A percentile compares a stretch with the other conserved stretches of the same genome.
phyloP scores from a whole-genome alignment of 1,140 invertebrate genomes.

The Heliconius nattereri region DNA sequence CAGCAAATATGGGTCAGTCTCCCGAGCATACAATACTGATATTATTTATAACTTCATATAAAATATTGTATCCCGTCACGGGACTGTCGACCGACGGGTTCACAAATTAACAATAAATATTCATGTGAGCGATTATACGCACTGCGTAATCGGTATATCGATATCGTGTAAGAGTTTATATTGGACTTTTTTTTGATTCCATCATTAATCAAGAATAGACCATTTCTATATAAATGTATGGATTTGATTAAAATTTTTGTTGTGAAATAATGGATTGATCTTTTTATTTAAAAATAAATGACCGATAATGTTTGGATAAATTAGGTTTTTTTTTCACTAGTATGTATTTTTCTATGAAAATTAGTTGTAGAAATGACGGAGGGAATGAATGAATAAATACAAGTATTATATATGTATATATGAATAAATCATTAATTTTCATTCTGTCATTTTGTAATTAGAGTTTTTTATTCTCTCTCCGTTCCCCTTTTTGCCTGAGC shows the following conservation, averaged over 20 bases:
- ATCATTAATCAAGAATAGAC: background rate
- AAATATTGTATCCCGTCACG: conserved; percentile 63
- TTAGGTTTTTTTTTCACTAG: no score
- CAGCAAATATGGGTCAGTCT: conserved; percentile 15
- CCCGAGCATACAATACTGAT: conserved; percentile 33
- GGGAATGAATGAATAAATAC: no score
- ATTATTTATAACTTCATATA: conserved; percentile 58
- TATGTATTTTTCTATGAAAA: no score
- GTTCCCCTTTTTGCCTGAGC: no score
- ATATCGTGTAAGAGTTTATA: conserved; percentile 3
- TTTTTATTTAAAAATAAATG: background rate
- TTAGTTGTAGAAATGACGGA: no score
- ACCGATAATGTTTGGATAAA: no score
- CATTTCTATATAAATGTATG: background rate
- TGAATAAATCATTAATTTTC: no score
- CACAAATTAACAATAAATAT: conserved; percentile 76
- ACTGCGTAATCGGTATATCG: conserved; percentile 11
- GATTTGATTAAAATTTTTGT: background rate
- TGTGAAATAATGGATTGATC: background rate
- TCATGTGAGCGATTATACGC: conserved; percentile 44
- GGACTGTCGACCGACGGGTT: conserved; percentile 58
- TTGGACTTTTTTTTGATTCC: background rate
- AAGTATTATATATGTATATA: no score
- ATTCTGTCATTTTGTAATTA: no score
- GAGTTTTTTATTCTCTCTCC: no score